Evolutionary conservation across 2,113 vertebrate species (phyloP), one percentile per base, ranked within the genome.

Genomic region (Pagrus major): DNA sequence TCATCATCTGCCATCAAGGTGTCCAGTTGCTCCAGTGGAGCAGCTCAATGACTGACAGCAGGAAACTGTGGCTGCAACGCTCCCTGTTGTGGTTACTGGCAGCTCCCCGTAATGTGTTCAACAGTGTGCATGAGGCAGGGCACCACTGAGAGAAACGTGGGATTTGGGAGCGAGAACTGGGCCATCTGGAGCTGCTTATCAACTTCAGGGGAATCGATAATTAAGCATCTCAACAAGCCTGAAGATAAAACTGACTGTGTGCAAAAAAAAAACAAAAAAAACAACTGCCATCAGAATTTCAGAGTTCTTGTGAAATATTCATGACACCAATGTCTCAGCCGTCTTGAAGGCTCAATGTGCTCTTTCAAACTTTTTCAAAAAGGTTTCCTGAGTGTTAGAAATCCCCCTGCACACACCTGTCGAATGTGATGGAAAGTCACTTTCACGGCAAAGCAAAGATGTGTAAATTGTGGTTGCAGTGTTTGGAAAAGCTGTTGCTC

Each of bases 1-100:
- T 82, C 54, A 81, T 88, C 77, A 85, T 83, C 70, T 65, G 49
- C 59, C 61, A 81, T 82, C 44, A 65, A 71, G 61, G 68, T 71
- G 52, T 86, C 83, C 72, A 73, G 65, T 80, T 52, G 61, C 60
- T 79, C 73, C 51, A 56, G 33, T 65, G 72, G 70, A 68, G 83
- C 37, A 1, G 51, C 47, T 84, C 47, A 49, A 11, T 71, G 65
- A 70, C 58, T 75, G 85, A 86, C 67, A 73, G 55, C 59, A 70
- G 79, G 83, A 80, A 73, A 68, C 58, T 37, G 55, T 33, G 69
- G 70, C 56, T 46, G 65, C 18, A 49, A 29, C 21, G 9, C 68
- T 56, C 55, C 83, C 70, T 52, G 86, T 71, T 78, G 71, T 61
- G 69, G 23, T 58, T 41, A 47, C 59, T 85, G 81, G 63, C 86